phyloP scores from a whole-genome alignment of 2,113 vertebrate species.

The Zapornia atra region DNA sequence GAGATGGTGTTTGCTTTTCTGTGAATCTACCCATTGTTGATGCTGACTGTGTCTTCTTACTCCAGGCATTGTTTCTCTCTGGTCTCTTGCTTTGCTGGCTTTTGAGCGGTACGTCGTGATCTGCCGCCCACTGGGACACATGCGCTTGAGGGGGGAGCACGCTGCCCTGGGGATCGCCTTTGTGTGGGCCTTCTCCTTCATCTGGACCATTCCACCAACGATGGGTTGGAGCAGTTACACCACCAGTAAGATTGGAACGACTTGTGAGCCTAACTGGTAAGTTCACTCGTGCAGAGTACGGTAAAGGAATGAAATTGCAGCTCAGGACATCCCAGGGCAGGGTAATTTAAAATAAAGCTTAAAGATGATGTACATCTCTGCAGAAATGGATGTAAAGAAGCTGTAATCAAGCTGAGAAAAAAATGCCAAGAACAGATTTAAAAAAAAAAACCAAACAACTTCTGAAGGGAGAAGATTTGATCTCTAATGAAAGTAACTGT shows the following conservation, averaged over 20 bases:
- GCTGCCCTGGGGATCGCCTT: constrained; percentile 83
- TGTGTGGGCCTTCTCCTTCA: constrained; percentile 88
- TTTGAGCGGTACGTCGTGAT: constrained; percentile 87
- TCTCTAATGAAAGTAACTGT: background rate
- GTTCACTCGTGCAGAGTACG: background rate
- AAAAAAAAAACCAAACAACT: background rate
- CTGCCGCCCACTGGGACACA: constrained; percentile 82
- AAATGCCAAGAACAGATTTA: background rate
- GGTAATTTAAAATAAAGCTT: background rate
- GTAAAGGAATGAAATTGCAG: background rate
- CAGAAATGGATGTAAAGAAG: background rate
- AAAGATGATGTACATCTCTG: background rate
- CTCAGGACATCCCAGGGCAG: background rate
- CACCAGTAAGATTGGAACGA: constrained; percentile 90
- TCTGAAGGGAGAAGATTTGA: background rate
- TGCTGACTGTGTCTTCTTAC: background rate
- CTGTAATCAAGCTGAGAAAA: background rate
- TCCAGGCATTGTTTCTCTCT: constrained; percentile 87
- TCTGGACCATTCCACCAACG: constrained; percentile 88
- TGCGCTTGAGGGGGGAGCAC: constrained; percentile 76
- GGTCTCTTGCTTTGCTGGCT: constrained; percentile 88
- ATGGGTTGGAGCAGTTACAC: constrained; percentile 92
- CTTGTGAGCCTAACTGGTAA: constrained; percentile 94
- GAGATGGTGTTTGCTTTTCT: background rate
- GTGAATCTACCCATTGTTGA: background rate